These are phyloP conservation scores for Hippocampus guttulatus DNA, from an alignment of 2,113 vertebrate species.

Conservation along the genomic window DNA sequence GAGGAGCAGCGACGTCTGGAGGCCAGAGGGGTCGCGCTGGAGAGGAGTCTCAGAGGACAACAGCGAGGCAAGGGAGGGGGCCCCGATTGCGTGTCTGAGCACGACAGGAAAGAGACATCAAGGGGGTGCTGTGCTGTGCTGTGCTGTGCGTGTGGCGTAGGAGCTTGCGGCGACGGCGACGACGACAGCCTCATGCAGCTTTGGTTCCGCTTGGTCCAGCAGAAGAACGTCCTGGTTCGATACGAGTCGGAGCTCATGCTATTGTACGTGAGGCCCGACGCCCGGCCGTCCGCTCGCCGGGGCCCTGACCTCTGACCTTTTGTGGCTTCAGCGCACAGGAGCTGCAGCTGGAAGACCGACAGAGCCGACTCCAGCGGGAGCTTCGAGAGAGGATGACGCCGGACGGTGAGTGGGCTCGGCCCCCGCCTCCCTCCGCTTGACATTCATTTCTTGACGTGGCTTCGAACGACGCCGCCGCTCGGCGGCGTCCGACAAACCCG, in stretches of 20 bases:
- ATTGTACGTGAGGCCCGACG: conserved; percentile 68
- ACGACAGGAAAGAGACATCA: too few species aligned
- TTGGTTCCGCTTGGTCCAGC: conserved; percentile 94
- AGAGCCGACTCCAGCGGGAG: conserved; percentile 92
- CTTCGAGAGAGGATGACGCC: conserved; percentile 92
- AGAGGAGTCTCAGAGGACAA: conserved; percentile 92
- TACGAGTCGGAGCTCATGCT: conserved; percentile 89
- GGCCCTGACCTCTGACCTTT: neutral
- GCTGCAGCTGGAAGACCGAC: conserved; percentile 91
- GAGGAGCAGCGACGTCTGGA: conserved; percentile 91
- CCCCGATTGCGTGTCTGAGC: too few species aligned
- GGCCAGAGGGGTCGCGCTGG: conserved; percentile 88
- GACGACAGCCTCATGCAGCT: conserved; percentile 84
- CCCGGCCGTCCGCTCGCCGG: too few species aligned
- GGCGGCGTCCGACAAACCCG: too few species aligned
- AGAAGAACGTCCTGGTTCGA: conserved; percentile 90
- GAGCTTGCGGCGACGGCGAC: conserved; percentile 86
- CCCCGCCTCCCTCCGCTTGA: neutral
- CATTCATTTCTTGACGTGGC: too few species aligned
- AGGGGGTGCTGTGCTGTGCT: too few species aligned
- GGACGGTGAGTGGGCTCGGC: conserved; percentile 72
- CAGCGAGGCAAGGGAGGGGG: too few species aligned
- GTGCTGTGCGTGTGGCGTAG: conserved; percentile 53
- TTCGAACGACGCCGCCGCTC: too few species aligned
- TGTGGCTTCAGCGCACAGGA: conserved; percentile 81